phyloP scores from a whole-genome alignment of 2,888 invertebrate species.

The Eupithecia dodoneata region DNA sequence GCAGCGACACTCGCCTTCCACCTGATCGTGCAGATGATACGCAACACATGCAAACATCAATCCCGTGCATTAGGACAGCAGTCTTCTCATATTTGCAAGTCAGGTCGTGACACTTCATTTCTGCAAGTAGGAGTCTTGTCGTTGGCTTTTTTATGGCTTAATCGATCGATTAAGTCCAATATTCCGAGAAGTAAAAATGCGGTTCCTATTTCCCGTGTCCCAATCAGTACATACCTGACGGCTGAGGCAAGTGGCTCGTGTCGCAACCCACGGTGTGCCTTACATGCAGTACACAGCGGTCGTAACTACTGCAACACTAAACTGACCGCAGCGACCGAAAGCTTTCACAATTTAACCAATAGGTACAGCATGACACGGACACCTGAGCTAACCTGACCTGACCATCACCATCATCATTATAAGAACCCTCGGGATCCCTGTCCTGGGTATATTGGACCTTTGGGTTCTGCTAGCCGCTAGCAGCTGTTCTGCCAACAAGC shows the following conservation, averaged over 20 bases:
- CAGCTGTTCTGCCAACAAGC: background rate
- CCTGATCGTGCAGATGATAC: background rate
- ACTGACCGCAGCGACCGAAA: slow-evolving; percentile 45
- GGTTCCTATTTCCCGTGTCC: slow-evolving; percentile 7
- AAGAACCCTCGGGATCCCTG: background rate
- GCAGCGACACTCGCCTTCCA: background rate
- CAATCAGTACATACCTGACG: slow-evolving; percentile 4
- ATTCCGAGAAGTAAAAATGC: slow-evolving; percentile 8
- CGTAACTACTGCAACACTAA: slow-evolving; percentile 24
- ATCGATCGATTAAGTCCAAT: background rate
- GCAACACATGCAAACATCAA: background rate
- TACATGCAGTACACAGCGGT: slow-evolving; percentile 8
- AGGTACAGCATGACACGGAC: background rate
- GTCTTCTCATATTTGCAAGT: background rate
- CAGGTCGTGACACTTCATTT: background rate
- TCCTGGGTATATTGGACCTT: background rate
- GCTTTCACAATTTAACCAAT: slow-evolving; percentile 20
- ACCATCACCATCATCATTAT: background rate
- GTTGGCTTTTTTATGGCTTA: background rate
- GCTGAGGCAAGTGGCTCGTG: slow-evolving; percentile 49
- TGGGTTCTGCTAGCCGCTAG: background rate
- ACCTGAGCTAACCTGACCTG: background rate
- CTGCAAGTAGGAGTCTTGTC: background rate
- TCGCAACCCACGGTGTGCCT: slow-evolving; percentile 45
- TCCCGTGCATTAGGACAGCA: background rate